Conservation (phyloP, 2,888 invertebrate genomes). For the Tetranychus truncatus region DNA sequence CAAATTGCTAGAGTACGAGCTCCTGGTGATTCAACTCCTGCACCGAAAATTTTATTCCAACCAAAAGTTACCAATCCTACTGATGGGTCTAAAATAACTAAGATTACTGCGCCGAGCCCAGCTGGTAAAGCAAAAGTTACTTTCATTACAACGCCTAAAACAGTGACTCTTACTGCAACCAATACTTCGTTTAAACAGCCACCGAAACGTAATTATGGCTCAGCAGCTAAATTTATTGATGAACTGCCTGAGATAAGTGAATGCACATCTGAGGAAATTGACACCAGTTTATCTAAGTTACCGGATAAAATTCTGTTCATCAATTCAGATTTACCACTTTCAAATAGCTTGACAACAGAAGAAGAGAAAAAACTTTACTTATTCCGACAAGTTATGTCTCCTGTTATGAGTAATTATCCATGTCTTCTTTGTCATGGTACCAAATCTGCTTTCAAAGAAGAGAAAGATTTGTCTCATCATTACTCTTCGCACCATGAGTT, state of each 20-base stretch:
- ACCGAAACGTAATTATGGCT: constrained; percentile 11
- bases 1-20: not conserved
- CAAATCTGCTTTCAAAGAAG: constrained; percentile 18
- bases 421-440: constrained; percentile 25
- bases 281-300: constrained; percentile 17
- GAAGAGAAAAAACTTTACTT: constrained; percentile 16
- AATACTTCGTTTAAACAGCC: constrained; percentile 8
- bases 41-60: not conserved
- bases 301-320: constrained; percentile 22
- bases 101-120: constrained; percentile 12
- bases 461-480: constrained; percentile 27
- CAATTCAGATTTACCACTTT: constrained; percentile 21
- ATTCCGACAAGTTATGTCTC: constrained; percentile 26
- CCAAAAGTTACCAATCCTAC: not conserved
- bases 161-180: constrained; percentile 9
- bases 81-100: constrained; percentile 9
- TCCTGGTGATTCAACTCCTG: not conserved
- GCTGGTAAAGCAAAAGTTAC: constrained; percentile 7
- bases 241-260: constrained; percentile 20
- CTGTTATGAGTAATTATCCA: constrained; percentile 23
- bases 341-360: constrained; percentile 16
- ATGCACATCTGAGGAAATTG: constrained; percentile 15
- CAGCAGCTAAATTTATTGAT: constrained; percentile 20
- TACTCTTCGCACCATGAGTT: constrained; percentile 27
- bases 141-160: constrained; percentile 9